Evolutionary conservation across 2,113 vertebrate genomes (phyloP).

Genomic region (Falcunculus frontatus): DNA sequence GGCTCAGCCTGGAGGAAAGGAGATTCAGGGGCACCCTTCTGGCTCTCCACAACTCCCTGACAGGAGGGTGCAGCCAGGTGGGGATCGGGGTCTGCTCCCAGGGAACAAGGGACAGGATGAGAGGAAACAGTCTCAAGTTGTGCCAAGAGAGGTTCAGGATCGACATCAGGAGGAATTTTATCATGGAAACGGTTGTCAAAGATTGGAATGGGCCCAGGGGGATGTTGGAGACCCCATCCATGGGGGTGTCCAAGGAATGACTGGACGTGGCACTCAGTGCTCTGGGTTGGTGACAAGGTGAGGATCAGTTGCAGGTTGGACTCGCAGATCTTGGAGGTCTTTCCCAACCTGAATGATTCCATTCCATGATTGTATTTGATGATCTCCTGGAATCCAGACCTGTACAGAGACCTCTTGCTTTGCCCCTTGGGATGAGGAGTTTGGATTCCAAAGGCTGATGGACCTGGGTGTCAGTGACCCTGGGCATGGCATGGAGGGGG

Average conservation of each 20-base stretch:
- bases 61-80: accelerated
- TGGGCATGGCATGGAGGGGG: accelerated
- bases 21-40: not conserved
- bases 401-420: not conserved
- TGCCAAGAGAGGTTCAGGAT: not conserved
- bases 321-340: accelerated
- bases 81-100: accelerated
- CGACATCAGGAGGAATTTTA: not conserved
- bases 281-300: not conserved
- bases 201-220: not conserved
- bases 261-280: accelerated
- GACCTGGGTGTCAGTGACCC: not conserved
- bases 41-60: not conserved
- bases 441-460: not conserved
- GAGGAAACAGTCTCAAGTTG: not conserved
- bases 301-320: accelerated
- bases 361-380: accelerated
- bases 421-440: not conserved
- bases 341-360: not conserved
- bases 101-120: not conserved
- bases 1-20: not conserved
- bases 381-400: not conserved
- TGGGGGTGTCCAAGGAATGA: not conserved
- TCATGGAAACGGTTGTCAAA: not conserved
- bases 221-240: not conserved